Conservation (phyloP, 2,888 invertebrate genomes). For the Cheilosia soror region DNA sequence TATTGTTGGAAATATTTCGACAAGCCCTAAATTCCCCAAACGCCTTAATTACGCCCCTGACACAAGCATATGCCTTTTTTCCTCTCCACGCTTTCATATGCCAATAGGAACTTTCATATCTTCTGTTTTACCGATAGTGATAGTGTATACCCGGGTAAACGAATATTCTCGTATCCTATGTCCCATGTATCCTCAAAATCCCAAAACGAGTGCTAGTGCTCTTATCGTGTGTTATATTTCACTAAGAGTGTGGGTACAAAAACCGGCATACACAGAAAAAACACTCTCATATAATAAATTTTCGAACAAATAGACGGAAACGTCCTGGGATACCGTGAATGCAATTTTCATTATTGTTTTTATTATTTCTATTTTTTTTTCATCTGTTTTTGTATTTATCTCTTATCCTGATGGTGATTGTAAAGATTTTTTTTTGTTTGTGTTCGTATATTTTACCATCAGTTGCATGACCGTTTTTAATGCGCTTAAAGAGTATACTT, state of each 20-base stretch:
- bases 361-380: slow-evolving; percentile 42
- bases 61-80: background rate
- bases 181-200: slow-evolving; percentile 43
- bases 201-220: slow-evolving; percentile 32
- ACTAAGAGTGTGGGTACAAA: slow-evolving; percentile 2
- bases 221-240: slow-evolving; percentile 36
- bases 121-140: slow-evolving; percentile 10
- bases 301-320: slow-evolving; percentile 32
- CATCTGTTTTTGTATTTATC: slow-evolving; percentile 32
- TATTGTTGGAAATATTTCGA: background rate
- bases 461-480: slow-evolving; percentile 40
- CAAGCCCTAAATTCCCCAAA: background rate
- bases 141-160: slow-evolving; percentile 4
- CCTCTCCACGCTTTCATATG: background rate
- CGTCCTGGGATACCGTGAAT: slow-evolving; percentile 32
- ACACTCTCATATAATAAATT: slow-evolving; percentile 58
- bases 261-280: slow-evolving; percentile 1
- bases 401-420: slow-evolving; percentile 20
- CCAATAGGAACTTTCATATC: slow-evolving; percentile 33
- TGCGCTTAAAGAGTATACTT: slow-evolving; percentile 45
- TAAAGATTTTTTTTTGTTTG: slow-evolving; percentile 14
- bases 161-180: background rate
- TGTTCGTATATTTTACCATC: slow-evolving; percentile 6
- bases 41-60: background rate
- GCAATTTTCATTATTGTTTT: slow-evolving; percentile 69